Evolutionary conservation across 2,797 vertebrate genomes (phyloP).

Genomic region (Bucorvus abyssinicus): DNA sequence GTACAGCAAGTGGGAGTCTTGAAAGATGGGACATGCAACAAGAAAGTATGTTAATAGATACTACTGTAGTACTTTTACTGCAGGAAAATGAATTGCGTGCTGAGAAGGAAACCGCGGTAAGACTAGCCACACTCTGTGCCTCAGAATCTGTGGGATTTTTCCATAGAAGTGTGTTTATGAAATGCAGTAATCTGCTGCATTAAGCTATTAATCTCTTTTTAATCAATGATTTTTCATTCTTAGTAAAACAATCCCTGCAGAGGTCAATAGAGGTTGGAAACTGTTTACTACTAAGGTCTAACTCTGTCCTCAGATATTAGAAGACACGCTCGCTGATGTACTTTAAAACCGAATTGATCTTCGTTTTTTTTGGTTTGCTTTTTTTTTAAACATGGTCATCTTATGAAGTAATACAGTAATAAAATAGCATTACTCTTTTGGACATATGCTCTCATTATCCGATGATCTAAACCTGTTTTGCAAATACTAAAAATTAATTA

Average conservation of each 20-base stretch:
- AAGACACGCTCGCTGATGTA: accelerated
- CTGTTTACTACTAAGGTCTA: not conserved
- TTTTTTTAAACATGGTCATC: not conserved
- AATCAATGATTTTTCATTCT: not conserved
- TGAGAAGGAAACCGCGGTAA: not conserved
- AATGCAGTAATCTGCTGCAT: not conserved
- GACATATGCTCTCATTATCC: not conserved
- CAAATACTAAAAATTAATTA: constrained; percentile 31
- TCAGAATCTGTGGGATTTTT: not conserved
- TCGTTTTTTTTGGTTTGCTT: not conserved
- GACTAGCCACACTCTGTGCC: not conserved
- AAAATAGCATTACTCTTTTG: not conserved
- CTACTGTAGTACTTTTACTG: not conserved
- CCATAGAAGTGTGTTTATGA: not conserved
- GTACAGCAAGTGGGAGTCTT: not conserved
- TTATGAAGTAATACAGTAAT: not conserved
- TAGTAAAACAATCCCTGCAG: not conserved
- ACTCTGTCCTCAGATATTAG: not conserved
- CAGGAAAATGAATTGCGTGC: not conserved
- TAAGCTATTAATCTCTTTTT: not conserved
- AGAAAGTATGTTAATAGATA: not conserved
- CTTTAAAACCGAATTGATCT: not conserved
- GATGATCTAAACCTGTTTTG: not conserved
- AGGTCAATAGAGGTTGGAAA: not conserved
- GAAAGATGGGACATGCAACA: not conserved